A percentile compares a stretch with the other conserved stretches of the same genome.
Conservation (phyloP, 64 coral and sea anemone genomes). For the Montipora efflorescens region DNA sequence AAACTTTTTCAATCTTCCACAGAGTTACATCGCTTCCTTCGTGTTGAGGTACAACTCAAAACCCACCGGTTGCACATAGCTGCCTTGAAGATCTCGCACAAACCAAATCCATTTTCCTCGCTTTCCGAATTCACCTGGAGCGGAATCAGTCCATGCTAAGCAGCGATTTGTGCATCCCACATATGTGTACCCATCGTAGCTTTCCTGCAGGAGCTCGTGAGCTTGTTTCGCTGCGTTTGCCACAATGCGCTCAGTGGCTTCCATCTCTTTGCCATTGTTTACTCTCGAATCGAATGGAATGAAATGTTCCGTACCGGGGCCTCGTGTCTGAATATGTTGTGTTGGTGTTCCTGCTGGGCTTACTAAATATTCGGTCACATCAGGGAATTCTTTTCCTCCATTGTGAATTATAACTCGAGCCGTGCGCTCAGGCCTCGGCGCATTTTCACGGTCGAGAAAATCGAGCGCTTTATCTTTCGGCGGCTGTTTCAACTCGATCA, state of each 20-base stretch:
- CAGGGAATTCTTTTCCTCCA: conserved; percentile 40
- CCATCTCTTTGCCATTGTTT: not conserved
- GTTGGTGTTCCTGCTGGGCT: conserved; percentile 39
- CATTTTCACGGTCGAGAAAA: conserved; percentile 60
- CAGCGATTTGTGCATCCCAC: conserved; percentile 55
- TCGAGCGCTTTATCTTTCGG: conserved; percentile 53
- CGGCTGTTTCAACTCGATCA: conserved; percentile 76
- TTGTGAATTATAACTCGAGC: conserved; percentile 66
- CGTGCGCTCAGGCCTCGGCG: conserved; percentile 38
- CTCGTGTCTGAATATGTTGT: not conserved
- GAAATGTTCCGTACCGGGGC: not conserved
- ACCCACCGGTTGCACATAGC: conserved; percentile 42
- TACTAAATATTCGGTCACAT: conserved; percentile 74
- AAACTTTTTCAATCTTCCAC: conserved; percentile 56
- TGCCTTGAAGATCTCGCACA: conserved; percentile 15
- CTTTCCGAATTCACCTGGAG: conserved; percentile 10
- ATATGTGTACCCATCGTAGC: conserved; percentile 75
- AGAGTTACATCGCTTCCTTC: not conserved
- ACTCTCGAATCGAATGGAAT: conserved; percentile 51
- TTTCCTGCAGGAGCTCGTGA: conserved; percentile 59
- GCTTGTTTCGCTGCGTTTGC: conserved; percentile 1
- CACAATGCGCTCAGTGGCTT: not conserved
- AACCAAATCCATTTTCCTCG: conserved; percentile 65
- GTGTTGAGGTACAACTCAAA: conserved; percentile 44
- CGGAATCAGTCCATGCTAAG: not conserved